Percentiles rank a stretch among this genome's conserved stretches.
Evolutionary conservation across 2,113 vertebrate species (phyloP).

Genomic region (Ciconia boyciana): DNA sequence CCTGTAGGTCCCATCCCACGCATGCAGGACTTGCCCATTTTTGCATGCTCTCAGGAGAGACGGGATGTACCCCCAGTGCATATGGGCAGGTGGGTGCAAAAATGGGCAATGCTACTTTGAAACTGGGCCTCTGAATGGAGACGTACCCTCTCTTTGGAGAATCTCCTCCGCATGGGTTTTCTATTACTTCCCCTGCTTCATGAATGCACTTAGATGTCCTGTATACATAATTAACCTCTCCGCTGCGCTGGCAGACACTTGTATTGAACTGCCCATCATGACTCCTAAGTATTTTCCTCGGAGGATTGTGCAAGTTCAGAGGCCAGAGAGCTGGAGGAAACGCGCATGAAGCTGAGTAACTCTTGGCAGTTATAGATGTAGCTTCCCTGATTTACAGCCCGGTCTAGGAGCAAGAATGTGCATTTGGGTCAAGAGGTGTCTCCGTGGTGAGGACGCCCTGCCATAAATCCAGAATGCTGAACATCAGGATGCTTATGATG

Average conservation of each 20-base stretch:
- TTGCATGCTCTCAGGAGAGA: fast-evolving
- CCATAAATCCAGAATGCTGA: conserved; percentile 30
- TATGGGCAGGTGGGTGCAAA: neutral
- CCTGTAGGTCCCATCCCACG: neutral
- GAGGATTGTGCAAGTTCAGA: conserved; percentile 60
- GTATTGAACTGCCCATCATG: conserved; percentile 46
- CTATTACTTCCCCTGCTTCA: neutral
- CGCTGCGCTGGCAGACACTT: neutral
- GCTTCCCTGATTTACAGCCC: conserved; percentile 37
- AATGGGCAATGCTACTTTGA: neutral
- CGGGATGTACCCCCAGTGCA: fast-evolving
- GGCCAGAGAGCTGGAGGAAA: conserved; percentile 56
- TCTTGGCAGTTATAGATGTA: conserved; percentile 49
- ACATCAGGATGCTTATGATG: neutral
- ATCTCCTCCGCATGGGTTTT: fast-evolving
- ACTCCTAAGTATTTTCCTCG: conserved; percentile 37
- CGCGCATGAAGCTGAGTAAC: conserved; percentile 23
- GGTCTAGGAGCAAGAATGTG: conserved; percentile 42
- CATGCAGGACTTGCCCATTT: neutral
- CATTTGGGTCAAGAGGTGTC: conserved; percentile 54
- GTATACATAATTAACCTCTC: conserved; percentile 16
- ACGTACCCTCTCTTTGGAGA: neutral
- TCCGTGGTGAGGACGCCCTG: conserved; percentile 13
- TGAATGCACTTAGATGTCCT: conserved; percentile 21
- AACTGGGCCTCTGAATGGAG: neutral